Evolutionary conservation across 2,888 invertebrate species (phyloP).

Genomic region (Agapetus fuscipes): DNA sequence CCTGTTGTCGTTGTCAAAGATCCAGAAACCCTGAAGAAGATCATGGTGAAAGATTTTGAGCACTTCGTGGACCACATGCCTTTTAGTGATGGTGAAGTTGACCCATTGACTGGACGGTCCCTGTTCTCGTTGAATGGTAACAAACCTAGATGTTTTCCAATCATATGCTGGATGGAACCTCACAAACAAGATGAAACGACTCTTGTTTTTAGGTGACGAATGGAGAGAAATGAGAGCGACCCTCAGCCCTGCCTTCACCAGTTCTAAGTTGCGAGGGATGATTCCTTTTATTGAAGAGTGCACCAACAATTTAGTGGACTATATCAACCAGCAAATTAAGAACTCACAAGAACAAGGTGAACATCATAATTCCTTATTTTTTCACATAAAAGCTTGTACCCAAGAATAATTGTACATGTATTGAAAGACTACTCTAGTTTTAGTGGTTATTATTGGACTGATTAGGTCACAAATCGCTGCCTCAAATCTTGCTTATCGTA

Average conservation of each 20-base stretch:
- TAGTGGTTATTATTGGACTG: too few species aligned
- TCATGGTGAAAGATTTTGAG: slow-evolving; percentile 27
- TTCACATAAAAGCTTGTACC: background rate
- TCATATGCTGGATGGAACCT: too few species aligned
- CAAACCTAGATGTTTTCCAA: background rate
- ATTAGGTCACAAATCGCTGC: too few species aligned
- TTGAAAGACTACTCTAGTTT: too few species aligned
- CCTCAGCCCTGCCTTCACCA: slow-evolving; percentile 25
- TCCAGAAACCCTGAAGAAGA: slow-evolving; percentile 26
- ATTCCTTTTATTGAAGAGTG: slow-evolving; percentile 33
- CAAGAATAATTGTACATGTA: background rate
- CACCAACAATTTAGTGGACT: slow-evolving; percentile 30
- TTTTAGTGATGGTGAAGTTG: slow-evolving; percentile 24
- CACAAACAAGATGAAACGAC: too few species aligned
- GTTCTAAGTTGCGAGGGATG: slow-evolving; percentile 6
- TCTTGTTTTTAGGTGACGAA: slow-evolving; percentile 29
- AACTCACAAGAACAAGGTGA: slow-evolving; percentile 6
- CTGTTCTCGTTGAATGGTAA: slow-evolving; percentile 25
- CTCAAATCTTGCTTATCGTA: too few species aligned
- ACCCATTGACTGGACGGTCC: slow-evolving; percentile 26
- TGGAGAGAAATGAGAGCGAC: slow-evolving; percentile 36
- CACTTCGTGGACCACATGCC: slow-evolving; percentile 25
- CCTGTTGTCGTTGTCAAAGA: slow-evolving; percentile 26
- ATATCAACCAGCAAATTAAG: slow-evolving; percentile 22
- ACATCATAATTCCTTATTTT: background rate